Evolutionary conservation across 2,888 invertebrate species (phyloP).

Genomic region (Physocephala rufipes): DNA sequence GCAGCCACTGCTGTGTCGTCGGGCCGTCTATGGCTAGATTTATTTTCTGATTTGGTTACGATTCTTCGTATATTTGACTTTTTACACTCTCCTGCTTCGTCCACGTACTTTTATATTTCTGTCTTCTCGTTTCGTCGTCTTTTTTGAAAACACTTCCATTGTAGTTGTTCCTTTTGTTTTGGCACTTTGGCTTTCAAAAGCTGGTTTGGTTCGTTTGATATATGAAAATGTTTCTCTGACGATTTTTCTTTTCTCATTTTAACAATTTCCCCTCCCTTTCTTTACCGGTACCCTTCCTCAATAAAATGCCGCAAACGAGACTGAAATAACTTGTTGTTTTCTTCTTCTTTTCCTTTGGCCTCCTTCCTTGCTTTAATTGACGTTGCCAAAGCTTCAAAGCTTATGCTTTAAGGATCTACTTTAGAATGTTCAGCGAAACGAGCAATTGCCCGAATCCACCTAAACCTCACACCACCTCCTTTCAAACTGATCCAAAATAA

Average conservation of each 20-base stretch:
- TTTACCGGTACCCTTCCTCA: background rate
- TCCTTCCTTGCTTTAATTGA: too few relatives aligned
- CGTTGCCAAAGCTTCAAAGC: too few relatives aligned
- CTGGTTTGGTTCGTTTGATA: slow-evolving; percentile 14
- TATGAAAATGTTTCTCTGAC: slow-evolving; percentile 27
- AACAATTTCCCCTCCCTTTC: too few relatives aligned
- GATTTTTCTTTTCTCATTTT: slow-evolving; percentile 20
- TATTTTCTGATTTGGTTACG: background rate
- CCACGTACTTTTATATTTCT: background rate
- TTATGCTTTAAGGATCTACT: too few relatives aligned
- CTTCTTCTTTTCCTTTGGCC: too few relatives aligned
- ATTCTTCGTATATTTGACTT: background rate
- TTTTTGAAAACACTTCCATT: background rate
- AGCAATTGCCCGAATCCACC: too few relatives aligned
- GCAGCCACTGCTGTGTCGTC: too few relatives aligned
- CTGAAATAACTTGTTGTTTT: background rate
- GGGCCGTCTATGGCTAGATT: background rate
- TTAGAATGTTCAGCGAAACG: too few relatives aligned
- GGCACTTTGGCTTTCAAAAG: slow-evolving; percentile 23
- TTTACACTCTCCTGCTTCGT: background rate
- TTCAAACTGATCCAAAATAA: too few relatives aligned
- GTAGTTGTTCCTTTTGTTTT: slow-evolving; percentile 29
- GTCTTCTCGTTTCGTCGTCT: background rate
- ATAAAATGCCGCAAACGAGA: background rate
- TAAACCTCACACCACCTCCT: too few relatives aligned